Percentiles rank a stretch among this genome's conserved stretches.
Evolutionary conservation across 2,888 invertebrate genomes (phyloP).

Genomic region (Cerastis rubricosa): DNA sequence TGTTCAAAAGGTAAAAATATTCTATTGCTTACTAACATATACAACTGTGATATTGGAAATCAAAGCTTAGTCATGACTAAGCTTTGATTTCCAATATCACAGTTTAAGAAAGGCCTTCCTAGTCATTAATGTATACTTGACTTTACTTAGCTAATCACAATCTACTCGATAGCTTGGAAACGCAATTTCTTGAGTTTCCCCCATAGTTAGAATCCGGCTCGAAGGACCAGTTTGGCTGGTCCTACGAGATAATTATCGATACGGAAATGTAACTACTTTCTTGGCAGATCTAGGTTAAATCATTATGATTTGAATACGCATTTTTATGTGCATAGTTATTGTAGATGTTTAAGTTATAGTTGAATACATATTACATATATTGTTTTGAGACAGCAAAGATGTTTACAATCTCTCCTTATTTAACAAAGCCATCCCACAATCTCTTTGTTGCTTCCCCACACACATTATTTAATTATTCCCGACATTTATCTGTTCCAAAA

Average conservation of each 20-base stretch:
- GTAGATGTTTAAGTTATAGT: not conserved
- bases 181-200: conserved; percentile 56
- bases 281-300: conserved; percentile 39
- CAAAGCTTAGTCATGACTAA: too few relatives aligned
- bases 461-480: conserved; percentile 47
- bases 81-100: conserved; percentile 1
- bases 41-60: too few relatives aligned
- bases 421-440: not conserved
- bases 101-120: conserved; percentile 5
- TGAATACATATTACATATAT: not conserved
- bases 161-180: conserved; percentile 27
- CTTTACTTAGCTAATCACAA: conserved; percentile 28
- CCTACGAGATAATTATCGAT: conserved; percentile 46
- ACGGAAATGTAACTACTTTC: conserved; percentile 57
- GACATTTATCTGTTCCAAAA: conserved; percentile 51
- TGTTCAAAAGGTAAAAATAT: not conserved
- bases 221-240: conserved; percentile 62
- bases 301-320: not conserved
- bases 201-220: conserved; percentile 61
- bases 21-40: too few relatives aligned
- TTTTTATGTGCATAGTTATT: conserved; percentile 6
- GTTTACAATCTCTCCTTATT: not conserved
- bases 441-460: conserved; percentile 39
- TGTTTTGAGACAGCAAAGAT: conserved; percentile 3
- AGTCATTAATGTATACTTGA: conserved; percentile 13